Evolutionary conservation across 1,140 invertebrate species (phyloP).

Genomic region (Ditylenchus dipsaci): DNA sequence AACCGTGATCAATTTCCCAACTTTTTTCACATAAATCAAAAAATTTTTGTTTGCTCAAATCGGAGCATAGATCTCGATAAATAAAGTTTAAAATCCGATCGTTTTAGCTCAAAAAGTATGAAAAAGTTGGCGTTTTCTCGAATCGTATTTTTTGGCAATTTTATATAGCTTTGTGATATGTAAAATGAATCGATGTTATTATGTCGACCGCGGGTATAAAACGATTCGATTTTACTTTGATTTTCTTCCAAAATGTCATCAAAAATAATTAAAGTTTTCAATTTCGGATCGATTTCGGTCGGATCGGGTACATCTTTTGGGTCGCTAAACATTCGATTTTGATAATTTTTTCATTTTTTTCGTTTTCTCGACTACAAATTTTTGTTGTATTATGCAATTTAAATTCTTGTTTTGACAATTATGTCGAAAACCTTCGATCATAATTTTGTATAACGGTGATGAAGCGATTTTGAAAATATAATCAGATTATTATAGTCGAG

Average conservation of each 20-base stretch:
- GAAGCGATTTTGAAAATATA: conserved; percentile 39
- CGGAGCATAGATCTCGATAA: conserved; percentile 30
- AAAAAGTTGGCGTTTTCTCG: conserved; percentile 42
- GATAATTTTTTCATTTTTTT: conserved; percentile 16
- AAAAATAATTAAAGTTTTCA: conserved; percentile 35
- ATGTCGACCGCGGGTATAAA: conserved; percentile 35
- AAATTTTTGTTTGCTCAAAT: conserved; percentile 25
- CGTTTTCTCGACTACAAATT: conserved; percentile 31
- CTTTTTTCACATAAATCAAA: conserved; percentile 12
- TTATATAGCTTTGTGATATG: conserved; percentile 34
- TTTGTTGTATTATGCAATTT: conserved; percentile 37
- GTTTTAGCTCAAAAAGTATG: conserved; percentile 37
- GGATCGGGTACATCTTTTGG: conserved; percentile 34
- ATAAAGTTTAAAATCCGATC: conserved; percentile 19
- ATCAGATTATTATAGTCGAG: conserved; percentile 36
- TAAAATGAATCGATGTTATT: conserved; percentile 45
- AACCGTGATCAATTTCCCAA: conserved; percentile 28
- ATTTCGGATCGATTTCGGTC: conserved; percentile 25
- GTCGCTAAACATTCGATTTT: conserved; percentile 19
- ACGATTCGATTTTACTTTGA: conserved; percentile 37
- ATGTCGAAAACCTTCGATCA: conserved; percentile 34
- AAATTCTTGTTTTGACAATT: conserved; percentile 34
- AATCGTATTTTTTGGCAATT: conserved; percentile 33
- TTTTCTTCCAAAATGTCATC: conserved; percentile 33
- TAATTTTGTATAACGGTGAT: conserved; percentile 36